Conservation (phyloP, 2,113 vertebrate species). For the Myxocyprinus asiaticus region DNA sequence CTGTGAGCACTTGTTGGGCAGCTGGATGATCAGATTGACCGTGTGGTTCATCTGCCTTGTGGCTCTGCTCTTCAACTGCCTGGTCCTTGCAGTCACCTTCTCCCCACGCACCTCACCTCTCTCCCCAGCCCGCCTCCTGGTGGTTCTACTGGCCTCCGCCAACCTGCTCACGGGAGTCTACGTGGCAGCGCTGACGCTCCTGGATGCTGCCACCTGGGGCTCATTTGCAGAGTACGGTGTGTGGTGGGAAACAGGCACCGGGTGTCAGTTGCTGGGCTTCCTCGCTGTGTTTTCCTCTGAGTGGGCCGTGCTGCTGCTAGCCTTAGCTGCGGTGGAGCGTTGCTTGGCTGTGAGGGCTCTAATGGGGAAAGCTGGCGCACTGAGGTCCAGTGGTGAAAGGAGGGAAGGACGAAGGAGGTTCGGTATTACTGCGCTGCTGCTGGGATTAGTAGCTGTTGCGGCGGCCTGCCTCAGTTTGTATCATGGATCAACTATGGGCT, state of each 20-base stretch:
- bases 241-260: constrained; percentile 93
- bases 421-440: constrained; percentile 74
- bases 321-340: constrained; percentile 88
- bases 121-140: constrained; percentile 83
- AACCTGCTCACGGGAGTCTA: constrained; percentile 93
- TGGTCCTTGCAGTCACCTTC: constrained; percentile 88
- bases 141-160: constrained; percentile 88
- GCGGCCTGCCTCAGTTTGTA: constrained; percentile 86
- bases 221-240: constrained; percentile 91
- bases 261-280: constrained; percentile 87
- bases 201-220: constrained; percentile 92
- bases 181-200: constrained; percentile 84
- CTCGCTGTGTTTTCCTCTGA: constrained; percentile 93
- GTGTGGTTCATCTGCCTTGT: constrained; percentile 99
- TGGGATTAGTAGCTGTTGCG: constrained; percentile 78
- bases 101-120: constrained; percentile 52
- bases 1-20: constrained; percentile 92
- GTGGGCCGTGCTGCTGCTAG: constrained; percentile 87
- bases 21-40: constrained; percentile 98
- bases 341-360: constrained; percentile 83
- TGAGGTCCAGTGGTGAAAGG: constrained; percentile 61
- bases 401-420: constrained; percentile 74
- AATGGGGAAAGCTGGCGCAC: constrained; percentile 77
- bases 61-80: constrained; percentile 88
- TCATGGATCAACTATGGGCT: constrained; percentile 77